Conservation (phyloP, 2,113 vertebrate species). For the Hemiscyllium ocellatum region DNA sequence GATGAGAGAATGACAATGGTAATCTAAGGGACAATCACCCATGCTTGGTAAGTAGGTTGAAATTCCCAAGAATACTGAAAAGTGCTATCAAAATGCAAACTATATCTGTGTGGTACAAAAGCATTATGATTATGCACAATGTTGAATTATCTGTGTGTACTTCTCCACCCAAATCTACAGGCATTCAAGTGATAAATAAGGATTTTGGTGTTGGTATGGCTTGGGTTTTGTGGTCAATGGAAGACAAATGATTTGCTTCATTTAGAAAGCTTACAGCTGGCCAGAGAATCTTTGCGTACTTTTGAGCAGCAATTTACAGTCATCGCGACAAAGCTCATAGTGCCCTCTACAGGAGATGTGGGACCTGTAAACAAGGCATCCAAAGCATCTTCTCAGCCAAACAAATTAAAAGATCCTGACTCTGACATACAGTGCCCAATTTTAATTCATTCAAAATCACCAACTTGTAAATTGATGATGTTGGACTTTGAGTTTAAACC, state of each 20-base stretch:
- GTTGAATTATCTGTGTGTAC: not conserved
- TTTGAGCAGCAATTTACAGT: not conserved
- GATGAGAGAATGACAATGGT: too few species aligned
- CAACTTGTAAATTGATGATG: not conserved
- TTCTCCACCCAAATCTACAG: not conserved
- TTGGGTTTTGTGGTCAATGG: not conserved
- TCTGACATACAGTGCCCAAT: not conserved
- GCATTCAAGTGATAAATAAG: not conserved
- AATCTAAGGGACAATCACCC: not conserved
- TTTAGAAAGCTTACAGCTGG: not conserved
- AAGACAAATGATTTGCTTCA: not conserved
- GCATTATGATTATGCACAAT: not conserved
- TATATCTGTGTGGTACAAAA: not conserved
- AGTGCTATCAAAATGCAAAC: not conserved
- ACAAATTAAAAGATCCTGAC: not conserved
- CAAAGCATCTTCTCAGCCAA: not conserved
- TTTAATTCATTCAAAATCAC: not conserved
- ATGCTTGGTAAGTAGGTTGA: not conserved
- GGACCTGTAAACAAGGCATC: not conserved
- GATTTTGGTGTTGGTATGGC: not conserved
- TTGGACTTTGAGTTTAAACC: not conserved
- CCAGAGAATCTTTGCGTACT: not conserved
- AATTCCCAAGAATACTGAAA: not conserved
- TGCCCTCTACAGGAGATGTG: not conserved
- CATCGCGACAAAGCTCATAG: not conserved